Conservation (phyloP, 2,797 vertebrate genomes). For the Arvicola amphibius region DNA sequence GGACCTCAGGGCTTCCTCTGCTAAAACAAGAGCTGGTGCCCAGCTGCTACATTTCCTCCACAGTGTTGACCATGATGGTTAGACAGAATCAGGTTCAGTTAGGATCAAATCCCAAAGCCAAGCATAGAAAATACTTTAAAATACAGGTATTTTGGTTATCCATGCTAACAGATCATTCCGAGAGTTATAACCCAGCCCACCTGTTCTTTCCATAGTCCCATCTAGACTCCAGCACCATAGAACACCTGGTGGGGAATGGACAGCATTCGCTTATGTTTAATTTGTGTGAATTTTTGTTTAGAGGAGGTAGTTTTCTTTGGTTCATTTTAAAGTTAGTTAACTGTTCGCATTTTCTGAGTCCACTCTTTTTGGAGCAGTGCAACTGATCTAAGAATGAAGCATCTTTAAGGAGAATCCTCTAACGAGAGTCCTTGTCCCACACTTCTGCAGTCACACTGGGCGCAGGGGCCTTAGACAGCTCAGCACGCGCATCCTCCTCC, state of each 20-base stretch:
- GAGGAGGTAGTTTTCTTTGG: slow-evolving; percentile 18
- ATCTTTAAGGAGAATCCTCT: slow-evolving; percentile 1
- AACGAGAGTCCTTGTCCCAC: neutral
- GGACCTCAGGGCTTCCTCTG: neutral
- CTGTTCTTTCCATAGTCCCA: slow-evolving; percentile 3
- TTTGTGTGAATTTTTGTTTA: slow-evolving; percentile 36
- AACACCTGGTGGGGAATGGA: neutral
- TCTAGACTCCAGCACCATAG: neutral
- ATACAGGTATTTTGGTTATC: slow-evolving; percentile 6
- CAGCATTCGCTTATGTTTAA: neutral
- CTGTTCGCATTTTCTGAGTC: neutral
- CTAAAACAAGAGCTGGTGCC: neutral
- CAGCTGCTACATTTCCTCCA: neutral
- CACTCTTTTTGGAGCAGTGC: neutral
- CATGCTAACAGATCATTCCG: neutral
- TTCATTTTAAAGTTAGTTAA: slow-evolving; percentile 13
- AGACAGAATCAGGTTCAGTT: neutral
- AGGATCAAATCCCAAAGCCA: slow-evolving; percentile 32
- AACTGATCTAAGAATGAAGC: neutral
- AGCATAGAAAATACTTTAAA: slow-evolving; percentile 29
- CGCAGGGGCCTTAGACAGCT: neutral
- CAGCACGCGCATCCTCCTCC: neutral
- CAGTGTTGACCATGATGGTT: neutral
- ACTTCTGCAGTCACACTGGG: neutral
- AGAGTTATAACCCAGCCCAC: neutral